Base-by-base conservation (phyloP, 2,797 vertebrate genomes). In the Falco peregrinus region DNA sequence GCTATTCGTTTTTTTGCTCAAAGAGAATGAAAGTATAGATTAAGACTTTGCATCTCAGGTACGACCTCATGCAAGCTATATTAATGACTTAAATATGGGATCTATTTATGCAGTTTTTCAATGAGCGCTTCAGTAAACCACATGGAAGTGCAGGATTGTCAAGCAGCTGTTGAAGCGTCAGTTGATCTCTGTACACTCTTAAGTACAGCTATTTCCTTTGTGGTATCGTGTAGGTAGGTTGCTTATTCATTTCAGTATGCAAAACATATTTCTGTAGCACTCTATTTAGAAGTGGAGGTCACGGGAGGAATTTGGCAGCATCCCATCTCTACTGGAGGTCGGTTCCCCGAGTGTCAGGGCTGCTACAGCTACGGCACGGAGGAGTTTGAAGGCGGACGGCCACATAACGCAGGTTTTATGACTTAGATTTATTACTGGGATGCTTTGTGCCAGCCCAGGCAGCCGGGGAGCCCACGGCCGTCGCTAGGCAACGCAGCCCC, bases 261-360 rank as follows among this genome's bases (percentile, higher is more conserved):
- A 15, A 43, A 63, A 24, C 8, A 0, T 7, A 1, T 0, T 13
- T 8, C 31, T 3, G 16, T 5, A 6, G 39, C 0, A 20, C 54
- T 39, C 24, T 4, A 1, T 61, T 54, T 14, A 5, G 50, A 25
- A 21, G 18, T 1, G 10, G 10, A 53, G 39, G 28, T 18, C 9
- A 1, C 1, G 1, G 24, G 19, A 48, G 41, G 65, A 11, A 14
- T 15, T 20, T 29, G 48, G 41, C 63, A 68, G 45, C 63, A 12
- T 18, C 71, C 33, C 54, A 6, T 18, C 45, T 26, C 33, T 28
- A 35, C 37, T 18, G 31, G 13, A 43, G 51, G 35, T 25, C 54
- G 8, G 37, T 14, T 37, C 51, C 22, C 37, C 37, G 22, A 28
- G 45, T 9, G 11, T 35, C 12, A 4, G 35, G 24, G 13, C 8